These are phyloP conservation scores for Macrosteles quadrilineatus DNA, from an alignment of 1,140 invertebrate genomes.

Conservation along the genomic window DNA sequence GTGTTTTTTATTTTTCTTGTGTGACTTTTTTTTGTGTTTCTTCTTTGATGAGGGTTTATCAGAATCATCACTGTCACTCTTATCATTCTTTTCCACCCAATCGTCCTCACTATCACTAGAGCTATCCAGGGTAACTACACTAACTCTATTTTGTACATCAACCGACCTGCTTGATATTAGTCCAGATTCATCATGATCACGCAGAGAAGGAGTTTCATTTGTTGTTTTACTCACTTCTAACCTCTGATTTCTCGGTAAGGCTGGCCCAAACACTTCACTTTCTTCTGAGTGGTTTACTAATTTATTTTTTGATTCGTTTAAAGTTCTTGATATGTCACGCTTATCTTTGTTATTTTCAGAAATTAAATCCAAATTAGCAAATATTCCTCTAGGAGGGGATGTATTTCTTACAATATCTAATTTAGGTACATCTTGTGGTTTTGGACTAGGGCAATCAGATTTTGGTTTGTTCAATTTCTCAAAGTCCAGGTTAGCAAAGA, in stretches of 20 bases:
- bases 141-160: constrained; percentile 36
- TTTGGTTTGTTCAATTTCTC: constrained; percentile 48
- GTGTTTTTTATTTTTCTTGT: constrained; percentile 47
- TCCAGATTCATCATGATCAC: constrained; percentile 24
- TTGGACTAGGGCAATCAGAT: constrained; percentile 40
- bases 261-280: too few relatives aligned
- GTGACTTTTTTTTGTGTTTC: constrained; percentile 41
- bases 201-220: not conserved
- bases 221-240: constrained; percentile 29
- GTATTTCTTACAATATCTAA: constrained; percentile 60
- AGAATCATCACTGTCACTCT: constrained; percentile 50
- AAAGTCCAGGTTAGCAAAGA: constrained; percentile 73
- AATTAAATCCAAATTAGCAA: constrained; percentile 73
- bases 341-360: too few relatives aligned
- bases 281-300: too few relatives aligned
- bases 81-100: constrained; percentile 51
- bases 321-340: too few relatives aligned
- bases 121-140: constrained; percentile 41
- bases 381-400: constrained; percentile 70
- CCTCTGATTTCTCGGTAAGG: not conserved
- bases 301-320: too few relatives aligned
- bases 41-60: constrained; percentile 54
- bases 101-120: constrained; percentile 37
- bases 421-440: constrained; percentile 43
- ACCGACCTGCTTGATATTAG: constrained; percentile 40